These are phyloP conservation scores for Athrips mouffetella DNA, from an alignment of 2,888 invertebrate genomes.

Conservation along the genomic window DNA sequence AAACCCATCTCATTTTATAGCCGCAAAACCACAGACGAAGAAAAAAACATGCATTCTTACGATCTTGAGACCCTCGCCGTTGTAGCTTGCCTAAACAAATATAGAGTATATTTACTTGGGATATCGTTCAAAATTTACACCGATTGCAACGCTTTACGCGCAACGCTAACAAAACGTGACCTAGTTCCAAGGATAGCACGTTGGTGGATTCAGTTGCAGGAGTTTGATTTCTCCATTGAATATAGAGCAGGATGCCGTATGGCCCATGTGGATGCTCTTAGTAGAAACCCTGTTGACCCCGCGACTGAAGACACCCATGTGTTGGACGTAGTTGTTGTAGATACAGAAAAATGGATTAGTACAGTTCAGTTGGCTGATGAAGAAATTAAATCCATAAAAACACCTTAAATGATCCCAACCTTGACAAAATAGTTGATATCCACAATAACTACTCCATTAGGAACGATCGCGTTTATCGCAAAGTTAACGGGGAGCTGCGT, in stretches of 20 bases:
- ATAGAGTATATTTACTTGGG: constrained; percentile 25
- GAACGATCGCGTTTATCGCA: background rate
- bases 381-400: constrained; percentile 8
- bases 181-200: constrained; percentile 23
- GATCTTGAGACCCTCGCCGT: constrained; percentile 27
- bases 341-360: too few species aligned
- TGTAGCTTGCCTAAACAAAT: constrained; percentile 18
- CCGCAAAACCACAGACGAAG: background rate
- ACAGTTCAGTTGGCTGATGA: too few species aligned
- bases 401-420: background rate
- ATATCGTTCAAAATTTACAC: constrained; percentile 23
- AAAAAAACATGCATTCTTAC: constrained; percentile 19
- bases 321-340: too few species aligned
- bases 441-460: background rate
- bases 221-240: constrained; percentile 15
- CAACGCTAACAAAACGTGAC: constrained; percentile 24
- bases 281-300: background rate
- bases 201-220: constrained; percentile 22
- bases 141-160: constrained; percentile 24
- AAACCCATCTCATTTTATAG: background rate
- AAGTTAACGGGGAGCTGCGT: background rate
- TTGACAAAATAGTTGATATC: background rate
- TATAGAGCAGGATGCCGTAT: background rate
- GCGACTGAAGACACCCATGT: background rate
- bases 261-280: constrained; percentile 8